A percentile compares a stretch with the other conserved stretches of the same genome.
Conservation (phyloP, 2,113 vertebrate species). For the Crotalus horridus region DNA sequence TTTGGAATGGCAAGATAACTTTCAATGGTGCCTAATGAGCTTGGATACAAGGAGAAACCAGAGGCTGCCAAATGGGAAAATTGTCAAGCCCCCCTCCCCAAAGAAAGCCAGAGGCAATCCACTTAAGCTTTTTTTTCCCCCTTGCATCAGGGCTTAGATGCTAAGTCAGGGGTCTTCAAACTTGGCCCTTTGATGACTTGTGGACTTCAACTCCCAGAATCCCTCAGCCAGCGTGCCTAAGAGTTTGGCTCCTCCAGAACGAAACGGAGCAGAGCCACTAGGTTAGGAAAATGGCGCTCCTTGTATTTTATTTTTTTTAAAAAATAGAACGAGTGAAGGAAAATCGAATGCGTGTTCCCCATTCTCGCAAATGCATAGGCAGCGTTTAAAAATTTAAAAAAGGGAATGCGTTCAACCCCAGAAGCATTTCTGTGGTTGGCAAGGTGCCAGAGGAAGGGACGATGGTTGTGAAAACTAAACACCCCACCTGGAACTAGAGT, state of each 20-base stretch:
- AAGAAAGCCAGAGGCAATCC: neutral
- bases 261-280: too few species aligned
- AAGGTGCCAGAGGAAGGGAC: neutral
- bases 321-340: too few species aligned
- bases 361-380: neutral
- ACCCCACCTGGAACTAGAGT: neutral
- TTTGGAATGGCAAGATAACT: neutral
- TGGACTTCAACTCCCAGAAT: too few species aligned
- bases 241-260: neutral
- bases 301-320: too few species aligned
- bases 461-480: neutral
- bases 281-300: too few species aligned
- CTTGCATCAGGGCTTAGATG: neutral
- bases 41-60: neutral
- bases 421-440: neutral
- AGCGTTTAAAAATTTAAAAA: neutral
- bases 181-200: too few species aligned
- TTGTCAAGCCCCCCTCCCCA: too few species aligned
- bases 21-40: neutral
- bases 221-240: too few species aligned
- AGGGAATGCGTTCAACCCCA: too few species aligned
- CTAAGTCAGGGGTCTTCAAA: neutral
- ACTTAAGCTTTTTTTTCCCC: neutral
- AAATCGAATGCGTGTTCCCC: too few species aligned
- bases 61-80: neutral